These are phyloP conservation scores for Uropsilus gracilis DNA, from an alignment of 2,113 vertebrate species.

Conservation along the genomic window DNA sequence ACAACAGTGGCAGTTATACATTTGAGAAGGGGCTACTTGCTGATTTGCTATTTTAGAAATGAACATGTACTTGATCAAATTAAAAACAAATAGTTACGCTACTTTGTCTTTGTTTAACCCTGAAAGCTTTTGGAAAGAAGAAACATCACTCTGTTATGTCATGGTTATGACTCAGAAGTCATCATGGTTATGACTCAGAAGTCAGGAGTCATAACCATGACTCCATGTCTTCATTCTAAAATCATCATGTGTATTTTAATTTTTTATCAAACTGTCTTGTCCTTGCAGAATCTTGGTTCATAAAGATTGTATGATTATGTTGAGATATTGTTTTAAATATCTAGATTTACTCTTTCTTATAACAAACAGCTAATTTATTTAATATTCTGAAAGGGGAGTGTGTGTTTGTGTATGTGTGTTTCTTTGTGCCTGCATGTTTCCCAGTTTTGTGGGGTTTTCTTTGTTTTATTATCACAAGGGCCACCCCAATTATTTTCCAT, in stretches of 20 bases:
- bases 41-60: background rate
- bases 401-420: constrained; percentile 69
- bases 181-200: too few relatives aligned
- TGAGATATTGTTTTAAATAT: background rate
- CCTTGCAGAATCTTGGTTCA: background rate
- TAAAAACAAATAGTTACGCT: background rate
- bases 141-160: background rate
- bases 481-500: constrained; percentile 74
- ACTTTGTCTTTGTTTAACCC: background rate
- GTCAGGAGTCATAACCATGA: too few relatives aligned
- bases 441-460: background rate
- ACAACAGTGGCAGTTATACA: background rate
- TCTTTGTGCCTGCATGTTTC: constrained; percentile 74
- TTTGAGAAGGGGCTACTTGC: background rate
- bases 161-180: too few relatives aligned
- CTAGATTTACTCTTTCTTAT: constrained; percentile 54
- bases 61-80: background rate
- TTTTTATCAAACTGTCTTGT: background rate
- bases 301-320: background rate
- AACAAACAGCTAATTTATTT: constrained; percentile 69
- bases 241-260: background rate
- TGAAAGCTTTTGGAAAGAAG: background rate
- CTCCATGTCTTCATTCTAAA: background rate
- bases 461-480: constrained; percentile 76
- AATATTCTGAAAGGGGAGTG: constrained; percentile 77